Conservation (phyloP, 2,113 vertebrate genomes). For the Danio rerio region GRCz12tu NC_133195.1:11709501-11710000, state of each 20-base stretch:
- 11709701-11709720: background rate
- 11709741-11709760: slow-evolving; percentile 1
- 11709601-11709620: background rate
- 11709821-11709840: background rate
- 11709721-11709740: background rate
- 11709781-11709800: background rate
- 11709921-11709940: background rate
- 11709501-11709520: background rate
- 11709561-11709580: slow-evolving; percentile 6
- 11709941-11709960: background rate
- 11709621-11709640: background rate
- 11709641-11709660: background rate
- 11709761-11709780: background rate
- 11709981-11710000: background rate
- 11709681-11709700: background rate
- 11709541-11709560: background rate
- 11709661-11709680: background rate
- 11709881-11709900: no score
- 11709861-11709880: background rate
- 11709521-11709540: slow-evolving; percentile 1
- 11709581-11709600: background rate
- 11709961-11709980: no score
- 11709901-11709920: background rate
- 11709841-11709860: background rate
- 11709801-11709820: background rate